Percentiles rank a stretch among this genome's conserved stretches.
Conservation (phyloP, 2,797 vertebrate species). For the Amniataba percoides region DNA sequence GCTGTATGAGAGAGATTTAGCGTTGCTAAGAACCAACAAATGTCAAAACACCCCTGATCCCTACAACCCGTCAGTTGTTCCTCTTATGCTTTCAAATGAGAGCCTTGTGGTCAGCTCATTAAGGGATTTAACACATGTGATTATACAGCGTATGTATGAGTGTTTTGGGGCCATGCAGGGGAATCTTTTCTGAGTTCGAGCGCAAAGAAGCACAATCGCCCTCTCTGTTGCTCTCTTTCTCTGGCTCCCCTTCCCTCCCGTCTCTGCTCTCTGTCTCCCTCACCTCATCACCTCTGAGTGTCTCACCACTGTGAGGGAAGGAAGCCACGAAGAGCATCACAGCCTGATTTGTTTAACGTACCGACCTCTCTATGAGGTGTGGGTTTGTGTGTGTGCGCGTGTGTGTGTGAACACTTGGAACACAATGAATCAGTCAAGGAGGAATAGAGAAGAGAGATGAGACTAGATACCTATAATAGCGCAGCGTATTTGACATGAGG, state of each 20-base stretch:
- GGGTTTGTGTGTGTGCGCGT: conserved; percentile 36
- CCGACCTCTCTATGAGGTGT: conserved; percentile 40
- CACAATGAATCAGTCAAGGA: conserved; percentile 58
- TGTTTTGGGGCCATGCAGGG: conserved; percentile 52
- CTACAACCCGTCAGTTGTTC: conserved; percentile 71
- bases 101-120: conserved; percentile 70
- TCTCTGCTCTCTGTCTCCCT: conserved; percentile 81
- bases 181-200: conserved; percentile 50
- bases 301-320: conserved; percentile 64
- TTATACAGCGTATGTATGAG: conserved; percentile 60
- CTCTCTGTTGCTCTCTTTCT: conserved; percentile 65
- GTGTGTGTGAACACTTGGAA: conserved; percentile 34
- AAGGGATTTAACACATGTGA: conserved; percentile 77
- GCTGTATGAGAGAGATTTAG: conserved; percentile 66
- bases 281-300: conserved; percentile 82
- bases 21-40: conserved; percentile 70
- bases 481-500: conserved; percentile 68
- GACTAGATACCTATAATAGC: conserved; percentile 70
- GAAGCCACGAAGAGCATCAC: conserved; percentile 63
- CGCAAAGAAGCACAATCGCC: conserved; percentile 49
- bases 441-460: conserved; percentile 49
- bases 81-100: conserved; percentile 51
- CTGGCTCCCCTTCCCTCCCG: conserved; percentile 36
- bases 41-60: conserved; percentile 64
- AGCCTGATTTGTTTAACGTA: conserved; percentile 75